Evolutionary conservation across 2,888 invertebrate genomes (phyloP).

Genomic region (Rapana venosa): DNA sequence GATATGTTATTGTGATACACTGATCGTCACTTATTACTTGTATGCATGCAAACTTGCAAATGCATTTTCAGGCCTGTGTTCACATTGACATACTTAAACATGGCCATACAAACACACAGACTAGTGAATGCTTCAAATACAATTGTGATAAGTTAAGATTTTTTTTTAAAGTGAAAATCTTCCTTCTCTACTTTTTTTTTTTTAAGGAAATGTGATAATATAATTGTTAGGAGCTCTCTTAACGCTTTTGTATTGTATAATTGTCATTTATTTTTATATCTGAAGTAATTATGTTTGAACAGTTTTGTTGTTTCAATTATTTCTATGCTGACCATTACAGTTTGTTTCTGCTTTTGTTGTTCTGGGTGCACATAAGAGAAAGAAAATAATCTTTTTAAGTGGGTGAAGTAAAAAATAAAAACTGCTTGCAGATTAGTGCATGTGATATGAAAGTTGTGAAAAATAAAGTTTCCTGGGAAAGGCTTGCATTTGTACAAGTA

Average conservation of each 20-base stretch:
- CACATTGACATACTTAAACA: neutral
- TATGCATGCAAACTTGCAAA: neutral
- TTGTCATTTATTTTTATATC: neutral
- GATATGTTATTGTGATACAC: too few species aligned
- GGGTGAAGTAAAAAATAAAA: neutral
- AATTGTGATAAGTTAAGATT: too few species aligned
- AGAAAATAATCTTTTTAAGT: constrained; percentile 11
- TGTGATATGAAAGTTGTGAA: neutral
- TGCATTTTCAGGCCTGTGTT: neutral
- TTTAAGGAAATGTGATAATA: too few species aligned
- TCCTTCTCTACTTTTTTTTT: too few species aligned
- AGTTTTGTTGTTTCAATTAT: neutral
- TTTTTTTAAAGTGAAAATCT: too few species aligned
- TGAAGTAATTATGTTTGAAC: neutral
- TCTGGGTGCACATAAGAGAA: neutral
- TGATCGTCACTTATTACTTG: neutral
- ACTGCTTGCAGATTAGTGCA: neutral
- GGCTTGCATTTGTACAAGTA: too few species aligned
- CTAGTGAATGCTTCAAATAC: too few species aligned
- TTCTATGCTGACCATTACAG: neutral
- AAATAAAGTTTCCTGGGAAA: too few species aligned
- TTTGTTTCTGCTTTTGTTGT: constrained; percentile 14
- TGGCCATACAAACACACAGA: neutral
- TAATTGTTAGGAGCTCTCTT: too few species aligned
- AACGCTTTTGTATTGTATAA: neutral